Evolutionary conservation across 2,113 vertebrate species (phyloP).

Genomic region (Hippocampus abdominalis): DNA sequence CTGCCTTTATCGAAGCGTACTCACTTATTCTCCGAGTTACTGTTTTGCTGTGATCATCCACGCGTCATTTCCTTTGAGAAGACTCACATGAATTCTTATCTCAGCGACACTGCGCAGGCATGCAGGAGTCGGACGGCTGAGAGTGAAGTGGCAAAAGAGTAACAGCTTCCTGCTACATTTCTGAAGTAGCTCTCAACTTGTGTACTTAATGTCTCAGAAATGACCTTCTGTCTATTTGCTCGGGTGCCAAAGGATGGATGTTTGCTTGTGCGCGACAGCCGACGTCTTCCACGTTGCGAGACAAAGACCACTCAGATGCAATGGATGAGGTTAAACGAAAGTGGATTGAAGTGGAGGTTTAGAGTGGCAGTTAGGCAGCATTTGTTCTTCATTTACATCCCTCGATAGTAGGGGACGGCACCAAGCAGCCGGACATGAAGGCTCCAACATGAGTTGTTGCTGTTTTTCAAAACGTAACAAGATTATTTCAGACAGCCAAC

Average conservation of each 20-base stretch:
- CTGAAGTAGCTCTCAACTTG: conserved; percentile 50
- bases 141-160: conserved; percentile 19
- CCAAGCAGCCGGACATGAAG: neutral
- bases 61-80: neutral
- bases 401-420: neutral
- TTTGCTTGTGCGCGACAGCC: conserved; percentile 27
- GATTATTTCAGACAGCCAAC: conserved; percentile 2
- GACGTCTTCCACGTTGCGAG: conserved; percentile 38
- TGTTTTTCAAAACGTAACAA: neutral
- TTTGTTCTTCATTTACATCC: neutral
- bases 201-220: conserved; percentile 48
- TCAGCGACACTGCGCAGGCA: conserved; percentile 14
- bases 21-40: neutral
- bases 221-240: conserved; percentile 45
- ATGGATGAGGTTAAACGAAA: conserved; percentile 40
- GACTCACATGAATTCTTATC: neutral
- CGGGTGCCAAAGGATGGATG: conserved; percentile 49
- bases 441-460: neutral
- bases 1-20: neutral
- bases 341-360: conserved; percentile 2
- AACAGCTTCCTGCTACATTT: conserved; percentile 27
- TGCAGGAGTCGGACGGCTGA: conserved; percentile 6
- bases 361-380: neutral
- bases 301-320: conserved; percentile 39
- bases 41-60: neutral